Evolutionary conservation across 1,140 invertebrate genomes (phyloP).

Genomic region (Mizuhopecten yessoensis): DNA sequence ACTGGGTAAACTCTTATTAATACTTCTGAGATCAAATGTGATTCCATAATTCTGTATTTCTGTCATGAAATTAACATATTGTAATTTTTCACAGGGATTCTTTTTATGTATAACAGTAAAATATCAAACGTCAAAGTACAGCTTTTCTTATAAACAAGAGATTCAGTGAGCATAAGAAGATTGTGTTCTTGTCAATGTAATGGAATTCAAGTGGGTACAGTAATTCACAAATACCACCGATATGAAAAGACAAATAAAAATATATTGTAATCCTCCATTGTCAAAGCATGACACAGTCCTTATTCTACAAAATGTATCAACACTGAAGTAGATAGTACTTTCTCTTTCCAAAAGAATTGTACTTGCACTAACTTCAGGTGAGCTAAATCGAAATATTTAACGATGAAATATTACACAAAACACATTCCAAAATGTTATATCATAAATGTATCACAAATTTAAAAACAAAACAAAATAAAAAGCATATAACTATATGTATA

Average conservation of each 20-base stretch:
- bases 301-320: too few relatives aligned
- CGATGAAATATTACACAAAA: too few relatives aligned
- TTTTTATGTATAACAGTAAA: not conserved
- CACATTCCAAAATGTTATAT: too few relatives aligned
- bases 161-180: not conserved
- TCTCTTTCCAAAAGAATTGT: too few relatives aligned
- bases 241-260: not conserved
- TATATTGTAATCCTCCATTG: too few relatives aligned
- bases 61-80: not conserved
- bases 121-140: not conserved
- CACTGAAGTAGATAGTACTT: too few relatives aligned
- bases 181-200: not conserved
- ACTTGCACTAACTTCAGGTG: too few relatives aligned
- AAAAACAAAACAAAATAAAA: too few relatives aligned
- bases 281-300: too few relatives aligned
- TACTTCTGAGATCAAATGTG: not conserved
- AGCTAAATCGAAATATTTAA: too few relatives aligned
- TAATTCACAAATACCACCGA: not conserved
- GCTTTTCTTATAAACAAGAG: not conserved
- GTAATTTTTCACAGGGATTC: not conserved
- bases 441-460: too few relatives aligned
- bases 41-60: not conserved
- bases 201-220: not conserved
- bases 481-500: too few relatives aligned
- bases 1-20: not conserved